Evolutionary conservation across 2,888 invertebrate species (phyloP).

Genomic region (Drosophila monieri): DNA sequence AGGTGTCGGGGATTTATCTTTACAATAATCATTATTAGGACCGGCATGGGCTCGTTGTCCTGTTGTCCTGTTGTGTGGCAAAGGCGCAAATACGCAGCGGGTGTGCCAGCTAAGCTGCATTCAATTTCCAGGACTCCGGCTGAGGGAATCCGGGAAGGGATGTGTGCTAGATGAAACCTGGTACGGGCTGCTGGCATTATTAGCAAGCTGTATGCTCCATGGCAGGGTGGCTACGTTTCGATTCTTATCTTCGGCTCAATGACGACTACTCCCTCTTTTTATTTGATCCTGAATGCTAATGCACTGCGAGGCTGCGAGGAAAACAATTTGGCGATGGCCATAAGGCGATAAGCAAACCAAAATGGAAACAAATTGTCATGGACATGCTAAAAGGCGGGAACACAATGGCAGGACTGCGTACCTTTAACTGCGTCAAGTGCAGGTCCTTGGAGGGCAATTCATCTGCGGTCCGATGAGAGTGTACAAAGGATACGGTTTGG

Average conservation of each 20-base stretch:
- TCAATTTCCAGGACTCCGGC: constrained; percentile 46
- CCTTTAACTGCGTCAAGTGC: constrained; percentile 60
- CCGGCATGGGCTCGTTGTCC: constrained; percentile 35
- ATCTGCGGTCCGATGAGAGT: constrained; percentile 52
- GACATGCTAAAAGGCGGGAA: constrained; percentile 61
- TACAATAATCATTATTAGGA: constrained; percentile 78
- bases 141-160: constrained; percentile 21
- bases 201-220: constrained; percentile 44
- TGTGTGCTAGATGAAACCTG: constrained; percentile 22
- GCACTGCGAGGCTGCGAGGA: constrained; percentile 42
- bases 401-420: constrained; percentile 48
- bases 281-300: constrained; percentile 62
- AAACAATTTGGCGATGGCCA: constrained; percentile 73
- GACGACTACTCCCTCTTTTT: constrained; percentile 60
- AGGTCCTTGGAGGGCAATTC: constrained; percentile 71
- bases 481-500: constrained; percentile 23
- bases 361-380: constrained; percentile 77
- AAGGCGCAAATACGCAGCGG: constrained; percentile 75
- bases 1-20: constrained; percentile 84
- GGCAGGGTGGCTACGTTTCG: constrained; percentile 69
- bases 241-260: constrained; percentile 74
- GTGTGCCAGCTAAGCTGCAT: constrained; percentile 75
- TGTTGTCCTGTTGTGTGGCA: constrained; percentile 42
- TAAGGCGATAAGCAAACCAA: constrained; percentile 71
- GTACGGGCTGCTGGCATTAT: constrained; percentile 53